A percentile compares a stretch with the other conserved stretches of the same genome.
These are phyloP conservation scores for Neotoma lepida DNA, from an alignment of 2,113 vertebrate genomes.

Conservation along the genomic window DNA sequence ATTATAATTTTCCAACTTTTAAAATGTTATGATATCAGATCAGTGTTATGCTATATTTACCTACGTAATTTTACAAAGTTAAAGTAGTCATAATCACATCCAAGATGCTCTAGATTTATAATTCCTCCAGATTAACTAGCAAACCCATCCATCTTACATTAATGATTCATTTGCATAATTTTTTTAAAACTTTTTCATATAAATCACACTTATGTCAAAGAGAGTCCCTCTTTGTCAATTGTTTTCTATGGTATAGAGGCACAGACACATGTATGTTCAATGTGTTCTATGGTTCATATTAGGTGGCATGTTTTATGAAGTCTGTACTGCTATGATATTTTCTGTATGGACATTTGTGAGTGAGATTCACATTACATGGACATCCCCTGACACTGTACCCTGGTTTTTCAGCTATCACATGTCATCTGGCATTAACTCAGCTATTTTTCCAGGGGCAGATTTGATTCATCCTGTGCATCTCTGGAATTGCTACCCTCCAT, in stretches of 20 bases:
- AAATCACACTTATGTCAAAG: not conserved
- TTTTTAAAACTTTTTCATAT: not conserved
- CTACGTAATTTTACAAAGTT: conserved; percentile 59
- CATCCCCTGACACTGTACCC: rapidly evolving
- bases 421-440: not conserved
- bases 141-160: conserved; percentile 56
- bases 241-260: conserved; percentile 32
- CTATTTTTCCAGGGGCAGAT: not conserved
- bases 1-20: conserved; percentile 91
- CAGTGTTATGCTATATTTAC: conserved; percentile 59
- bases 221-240: not conserved
- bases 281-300: not conserved
- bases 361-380: not conserved
- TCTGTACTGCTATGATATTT: not conserved
- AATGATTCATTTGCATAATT: not conserved
- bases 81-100: conserved; percentile 32
- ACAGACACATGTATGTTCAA: not conserved
- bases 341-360: not conserved
- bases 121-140: conserved; percentile 47
- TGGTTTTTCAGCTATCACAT: not conserved
- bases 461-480: not conserved
- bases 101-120: conserved; percentile 28
- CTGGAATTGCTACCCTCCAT: not conserved
- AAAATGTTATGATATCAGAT: conserved; percentile 78
- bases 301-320: not conserved